A percentile compares a stretch with the other conserved stretches of the same genome.
Evolutionary conservation across 53 echinoderm and acorn worm genomes (phyloP).

Genomic region (Echinometra lucunter): DNA sequence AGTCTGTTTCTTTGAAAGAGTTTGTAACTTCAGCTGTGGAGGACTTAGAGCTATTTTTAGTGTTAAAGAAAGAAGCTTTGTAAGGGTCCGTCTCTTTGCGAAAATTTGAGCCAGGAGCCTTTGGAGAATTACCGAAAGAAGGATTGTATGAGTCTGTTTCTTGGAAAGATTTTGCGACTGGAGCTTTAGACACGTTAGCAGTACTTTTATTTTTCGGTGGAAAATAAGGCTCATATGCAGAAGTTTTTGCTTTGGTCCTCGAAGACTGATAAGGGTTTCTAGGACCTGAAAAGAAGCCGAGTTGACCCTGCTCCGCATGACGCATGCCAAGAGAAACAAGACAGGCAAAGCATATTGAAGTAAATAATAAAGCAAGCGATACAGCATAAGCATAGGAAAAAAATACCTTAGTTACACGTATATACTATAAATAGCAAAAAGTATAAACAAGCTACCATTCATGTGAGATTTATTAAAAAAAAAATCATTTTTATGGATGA

Average conservation of each 20-base stretch:
- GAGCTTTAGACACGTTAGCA: neutral
- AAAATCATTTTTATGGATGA: no score
- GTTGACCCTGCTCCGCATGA: slow-evolving; percentile 44
- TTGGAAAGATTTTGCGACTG: slow-evolving; percentile 5
- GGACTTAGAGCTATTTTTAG: no score
- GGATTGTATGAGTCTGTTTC: slow-evolving; percentile 55
- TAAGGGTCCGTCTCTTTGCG: slow-evolving; percentile 18
- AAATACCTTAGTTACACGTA: no score
- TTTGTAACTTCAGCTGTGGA: neutral
- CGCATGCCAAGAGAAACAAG: slow-evolving; percentile 54
- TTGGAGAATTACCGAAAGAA: slow-evolving; percentile 27
- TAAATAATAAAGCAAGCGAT: neutral
- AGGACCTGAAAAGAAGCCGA: slow-evolving; percentile 59
- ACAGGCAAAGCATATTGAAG: neutral
- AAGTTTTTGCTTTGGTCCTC: slow-evolving; percentile 58
- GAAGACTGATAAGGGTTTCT: slow-evolving; percentile 25
- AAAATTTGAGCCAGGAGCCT: neutral
- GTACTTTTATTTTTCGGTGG: neutral
- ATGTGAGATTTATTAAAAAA: no score
- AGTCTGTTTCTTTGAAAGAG: slow-evolving; percentile 23
- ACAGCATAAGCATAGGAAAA: neutral
- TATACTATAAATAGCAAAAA: neutral
- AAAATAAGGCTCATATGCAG: slow-evolving; percentile 55
- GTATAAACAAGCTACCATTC: no score
- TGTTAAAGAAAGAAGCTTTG: slow-evolving; percentile 38